Conservation (phyloP, 1,140 invertebrate species). For the Wasmannia auropunctata region DNA sequence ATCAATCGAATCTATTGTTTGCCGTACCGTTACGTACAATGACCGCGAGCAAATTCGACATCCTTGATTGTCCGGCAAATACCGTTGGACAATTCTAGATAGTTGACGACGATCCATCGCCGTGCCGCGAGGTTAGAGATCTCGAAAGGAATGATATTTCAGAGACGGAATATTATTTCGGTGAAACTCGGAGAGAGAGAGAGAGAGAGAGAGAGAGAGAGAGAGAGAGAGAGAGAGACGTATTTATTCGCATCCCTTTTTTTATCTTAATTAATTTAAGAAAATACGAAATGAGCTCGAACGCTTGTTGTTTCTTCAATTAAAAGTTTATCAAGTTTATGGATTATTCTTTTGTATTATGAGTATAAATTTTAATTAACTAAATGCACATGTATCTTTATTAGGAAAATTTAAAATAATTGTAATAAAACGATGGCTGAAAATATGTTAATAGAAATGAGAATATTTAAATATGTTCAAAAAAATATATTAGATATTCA, state of each 20-base stretch:
- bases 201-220: not conserved
- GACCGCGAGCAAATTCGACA: constrained; percentile 45
- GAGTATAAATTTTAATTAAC: not conserved
- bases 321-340: not conserved
- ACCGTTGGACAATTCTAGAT: constrained; percentile 23
- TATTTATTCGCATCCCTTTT: not conserved
- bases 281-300: not conserved
- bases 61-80: constrained; percentile 29
- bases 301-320: not conserved
- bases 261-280: not conserved
- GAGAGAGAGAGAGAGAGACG: not conserved
- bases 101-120: not conserved
- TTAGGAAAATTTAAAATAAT: not conserved
- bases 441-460: not conserved
- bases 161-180: not conserved
- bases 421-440: not conserved
- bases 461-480: not conserved
- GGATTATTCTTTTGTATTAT: not conserved
- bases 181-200: not conserved
- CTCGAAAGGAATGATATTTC: not conserved
- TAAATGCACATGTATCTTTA: not conserved
- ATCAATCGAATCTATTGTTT: constrained; percentile 61
- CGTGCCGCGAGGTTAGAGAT: not conserved
- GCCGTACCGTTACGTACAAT: constrained; percentile 40
- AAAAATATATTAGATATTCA: not conserved